Conservation (phyloP, 2,888 invertebrate species). For the Diarsia brunnea region DNA sequence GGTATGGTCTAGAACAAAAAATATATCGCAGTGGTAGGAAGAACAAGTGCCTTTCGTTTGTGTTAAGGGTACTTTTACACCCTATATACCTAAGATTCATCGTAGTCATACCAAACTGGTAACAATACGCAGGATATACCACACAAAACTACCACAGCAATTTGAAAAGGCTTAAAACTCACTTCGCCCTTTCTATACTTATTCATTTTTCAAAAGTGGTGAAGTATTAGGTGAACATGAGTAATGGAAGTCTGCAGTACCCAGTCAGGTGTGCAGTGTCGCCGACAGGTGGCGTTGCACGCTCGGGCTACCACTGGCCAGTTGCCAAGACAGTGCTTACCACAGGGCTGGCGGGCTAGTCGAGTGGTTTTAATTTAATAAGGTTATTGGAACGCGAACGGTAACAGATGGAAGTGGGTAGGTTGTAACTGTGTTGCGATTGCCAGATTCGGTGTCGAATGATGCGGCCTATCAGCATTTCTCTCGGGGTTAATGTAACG, state of each 20-base stretch:
- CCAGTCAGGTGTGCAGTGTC: slow-evolving; percentile 36
- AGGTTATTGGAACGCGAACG: slow-evolving; percentile 32
- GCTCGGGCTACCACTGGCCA: slow-evolving; percentile 45
- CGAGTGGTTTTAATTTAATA: slow-evolving; percentile 34
- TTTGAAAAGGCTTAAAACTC: neutral
- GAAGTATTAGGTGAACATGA: slow-evolving; percentile 11
- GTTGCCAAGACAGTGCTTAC: slow-evolving; percentile 49
- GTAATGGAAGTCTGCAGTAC: slow-evolving; percentile 20
- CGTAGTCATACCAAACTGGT: no score
- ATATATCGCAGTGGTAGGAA: no score
- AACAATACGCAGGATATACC: neutral
- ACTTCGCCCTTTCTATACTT: neutral
- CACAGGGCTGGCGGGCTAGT: slow-evolving; percentile 46
- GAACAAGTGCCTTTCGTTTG: no score
- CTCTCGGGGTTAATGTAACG: neutral
- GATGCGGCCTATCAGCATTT: neutral
- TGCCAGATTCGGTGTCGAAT: slow-evolving; percentile 16
- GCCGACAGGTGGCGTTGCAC: slow-evolving; percentile 49
- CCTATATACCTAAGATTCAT: no score
- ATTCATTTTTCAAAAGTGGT: slow-evolving; percentile 8
- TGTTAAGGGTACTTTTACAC: no score
- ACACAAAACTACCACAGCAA: neutral
- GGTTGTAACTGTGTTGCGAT: neutral
- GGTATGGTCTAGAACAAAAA: no score
- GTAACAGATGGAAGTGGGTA: slow-evolving; percentile 4